These are phyloP conservation scores for Megaustenia siamemsis DNA, from an alignment of 2,888 invertebrate genomes.

Conservation along the genomic window DNA sequence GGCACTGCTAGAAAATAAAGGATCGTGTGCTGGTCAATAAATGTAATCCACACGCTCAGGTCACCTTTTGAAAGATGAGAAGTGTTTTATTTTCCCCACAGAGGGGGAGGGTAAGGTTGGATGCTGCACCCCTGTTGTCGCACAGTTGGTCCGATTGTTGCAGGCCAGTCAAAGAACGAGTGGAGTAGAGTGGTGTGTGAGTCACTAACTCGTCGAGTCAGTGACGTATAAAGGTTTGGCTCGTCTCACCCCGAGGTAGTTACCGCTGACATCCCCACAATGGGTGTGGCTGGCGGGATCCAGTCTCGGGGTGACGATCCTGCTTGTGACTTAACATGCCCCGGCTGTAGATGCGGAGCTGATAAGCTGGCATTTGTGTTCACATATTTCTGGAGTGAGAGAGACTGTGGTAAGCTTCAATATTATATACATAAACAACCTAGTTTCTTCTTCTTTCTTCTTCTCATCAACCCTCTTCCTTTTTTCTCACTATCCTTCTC, in stretches of 20 bases:
- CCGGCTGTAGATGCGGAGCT: neutral
- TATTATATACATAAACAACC: neutral
- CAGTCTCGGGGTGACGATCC: neutral
- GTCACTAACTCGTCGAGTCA: neutral
- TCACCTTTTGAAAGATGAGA: neutral
- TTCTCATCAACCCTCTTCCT: neutral
- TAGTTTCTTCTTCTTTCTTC: neutral
- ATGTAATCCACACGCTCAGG: neutral
- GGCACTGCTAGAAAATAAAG: neutral
- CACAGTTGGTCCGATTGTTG: conserved; percentile 11
- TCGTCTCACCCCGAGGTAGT: neutral
- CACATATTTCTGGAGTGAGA: neutral
- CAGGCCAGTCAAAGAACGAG: neutral
- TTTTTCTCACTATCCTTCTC: neutral
- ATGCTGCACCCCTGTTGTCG: conserved; percentile 12
- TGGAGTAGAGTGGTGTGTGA: neutral
- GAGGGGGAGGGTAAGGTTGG: neutral
- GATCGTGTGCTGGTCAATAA: neutral
- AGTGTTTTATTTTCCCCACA: too few relatives aligned
- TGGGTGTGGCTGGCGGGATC: neutral
- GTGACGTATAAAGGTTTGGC: conserved; percentile 5
- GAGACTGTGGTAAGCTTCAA: too few relatives aligned
- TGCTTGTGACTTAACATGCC: neutral
- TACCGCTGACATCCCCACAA: neutral
- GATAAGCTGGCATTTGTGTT: neutral